Evolutionary conservation across 2,888 invertebrate genomes (phyloP).

Genomic region (Pterostichus niger): DNA sequence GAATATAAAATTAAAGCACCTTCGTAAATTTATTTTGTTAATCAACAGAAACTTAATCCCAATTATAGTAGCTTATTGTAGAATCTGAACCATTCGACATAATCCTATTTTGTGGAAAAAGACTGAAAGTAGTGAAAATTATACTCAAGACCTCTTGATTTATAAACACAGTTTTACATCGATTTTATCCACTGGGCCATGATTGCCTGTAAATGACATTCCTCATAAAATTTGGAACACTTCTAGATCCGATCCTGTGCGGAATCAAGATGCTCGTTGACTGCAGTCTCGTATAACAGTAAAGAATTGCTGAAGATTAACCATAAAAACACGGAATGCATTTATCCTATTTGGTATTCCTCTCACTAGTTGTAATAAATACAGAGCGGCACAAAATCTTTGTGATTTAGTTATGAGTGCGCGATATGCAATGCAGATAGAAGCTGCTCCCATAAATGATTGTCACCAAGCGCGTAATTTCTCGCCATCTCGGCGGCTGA

Average conservation of each 20-base stretch:
- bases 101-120: no score
- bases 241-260: not conserved
- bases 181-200: no score
- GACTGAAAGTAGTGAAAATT: no score
- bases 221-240: no score
- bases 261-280: slow-evolving; percentile 15
- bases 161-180: no score
- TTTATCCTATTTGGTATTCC: slow-evolving; percentile 55
- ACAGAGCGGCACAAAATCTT: slow-evolving; percentile 25
- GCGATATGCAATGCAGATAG: slow-evolving; percentile 44
- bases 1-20: no score
- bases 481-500: not conserved
- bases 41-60: no score
- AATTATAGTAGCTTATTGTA: no score
- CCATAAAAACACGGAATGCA: slow-evolving; percentile 54
- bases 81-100: no score
- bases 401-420: slow-evolving; percentile 2
- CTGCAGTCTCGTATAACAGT: slow-evolving; percentile 53
- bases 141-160: no score
- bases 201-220: no score
- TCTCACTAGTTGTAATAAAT: slow-evolving; percentile 54
- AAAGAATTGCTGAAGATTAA: slow-evolving; percentile 62
- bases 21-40: no score
- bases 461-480: slow-evolving; percentile 37
- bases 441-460: slow-evolving; percentile 21